phyloP scores from a whole-genome alignment of 1,140 invertebrate genomes.

The Delia radicum region DNA sequence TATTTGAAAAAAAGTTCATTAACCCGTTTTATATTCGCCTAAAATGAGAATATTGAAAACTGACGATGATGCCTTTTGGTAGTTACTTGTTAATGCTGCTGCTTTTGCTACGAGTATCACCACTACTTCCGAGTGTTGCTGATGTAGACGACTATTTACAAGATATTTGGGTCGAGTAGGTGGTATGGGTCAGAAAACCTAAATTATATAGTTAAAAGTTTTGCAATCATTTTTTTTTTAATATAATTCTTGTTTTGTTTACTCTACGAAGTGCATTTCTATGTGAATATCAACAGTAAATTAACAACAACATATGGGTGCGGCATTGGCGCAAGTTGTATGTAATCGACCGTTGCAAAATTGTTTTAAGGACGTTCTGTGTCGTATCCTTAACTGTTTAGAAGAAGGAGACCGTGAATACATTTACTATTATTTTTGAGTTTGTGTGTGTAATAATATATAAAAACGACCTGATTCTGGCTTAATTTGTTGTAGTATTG shows the following conservation, averaged over 20 bases:
- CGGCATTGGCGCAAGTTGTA: neutral
- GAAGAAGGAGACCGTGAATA: neutral
- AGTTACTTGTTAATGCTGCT: too few species aligned
- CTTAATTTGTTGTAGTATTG: neutral
- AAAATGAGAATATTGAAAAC: too few species aligned
- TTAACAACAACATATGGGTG: slow-evolving; percentile 2
- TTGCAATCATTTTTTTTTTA: too few species aligned
- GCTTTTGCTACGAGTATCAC: too few species aligned
- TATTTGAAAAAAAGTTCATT: neutral
- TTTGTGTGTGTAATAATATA: neutral
- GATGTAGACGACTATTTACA: too few species aligned
- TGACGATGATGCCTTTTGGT: too few species aligned
- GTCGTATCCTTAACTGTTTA: neutral
- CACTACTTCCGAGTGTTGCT: too few species aligned
- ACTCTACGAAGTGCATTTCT: neutral
- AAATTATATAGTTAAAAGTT: neutral
- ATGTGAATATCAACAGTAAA: neutral
- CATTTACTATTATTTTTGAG: neutral
- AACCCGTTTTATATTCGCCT: neutral
- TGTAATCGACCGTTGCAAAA: neutral
- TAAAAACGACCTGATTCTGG: neutral
- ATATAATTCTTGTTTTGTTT: too few species aligned
- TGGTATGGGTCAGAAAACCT: neutral
- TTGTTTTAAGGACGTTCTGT: neutral
- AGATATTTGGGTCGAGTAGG: slow-evolving; percentile 3